Evolutionary conservation across 2,113 vertebrate genomes (phyloP).

Genomic region (Pterocles orientalis): DNA sequence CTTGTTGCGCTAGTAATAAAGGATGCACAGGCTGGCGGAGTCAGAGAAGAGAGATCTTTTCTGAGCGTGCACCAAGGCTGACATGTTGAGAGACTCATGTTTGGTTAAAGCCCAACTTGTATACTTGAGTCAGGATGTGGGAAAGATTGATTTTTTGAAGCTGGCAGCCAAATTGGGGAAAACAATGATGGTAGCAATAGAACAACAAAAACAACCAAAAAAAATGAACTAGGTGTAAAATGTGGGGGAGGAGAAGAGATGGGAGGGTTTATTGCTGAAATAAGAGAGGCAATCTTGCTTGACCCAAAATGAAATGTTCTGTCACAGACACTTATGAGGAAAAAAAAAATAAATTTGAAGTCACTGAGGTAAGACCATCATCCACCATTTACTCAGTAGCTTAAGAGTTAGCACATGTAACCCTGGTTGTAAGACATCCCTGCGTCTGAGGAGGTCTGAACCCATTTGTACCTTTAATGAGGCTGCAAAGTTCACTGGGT

Average conservation of each 20-base stretch:
- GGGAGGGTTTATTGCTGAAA: not conserved
- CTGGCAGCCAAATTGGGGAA: not conserved
- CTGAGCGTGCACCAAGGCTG: not conserved
- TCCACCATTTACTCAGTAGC: not conserved
- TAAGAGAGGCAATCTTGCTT: not conserved
- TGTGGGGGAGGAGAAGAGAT: fast-evolving
- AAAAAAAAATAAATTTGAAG: not conserved
- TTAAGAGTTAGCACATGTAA: not conserved
- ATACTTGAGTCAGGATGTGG: not conserved
- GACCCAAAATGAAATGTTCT: not conserved
- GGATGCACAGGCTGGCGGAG: not conserved
- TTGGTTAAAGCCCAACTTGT: not conserved
- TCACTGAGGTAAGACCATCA: not conserved
- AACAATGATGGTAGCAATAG: not conserved
- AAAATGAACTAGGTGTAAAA: not conserved
- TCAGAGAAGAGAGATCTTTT: not conserved
- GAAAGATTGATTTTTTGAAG: not conserved
- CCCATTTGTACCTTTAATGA: not conserved
- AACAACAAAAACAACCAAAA: not conserved
- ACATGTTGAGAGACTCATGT: fast-evolving
- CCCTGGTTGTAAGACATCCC: not conserved
- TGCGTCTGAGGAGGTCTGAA: not conserved
- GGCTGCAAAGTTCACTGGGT: not conserved
- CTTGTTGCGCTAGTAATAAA: not conserved
- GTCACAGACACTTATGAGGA: fast-evolving